These are phyloP conservation scores for Isotomurus palustris DNA, from an alignment of 2,888 invertebrate species.

Conservation along the genomic window DNA sequence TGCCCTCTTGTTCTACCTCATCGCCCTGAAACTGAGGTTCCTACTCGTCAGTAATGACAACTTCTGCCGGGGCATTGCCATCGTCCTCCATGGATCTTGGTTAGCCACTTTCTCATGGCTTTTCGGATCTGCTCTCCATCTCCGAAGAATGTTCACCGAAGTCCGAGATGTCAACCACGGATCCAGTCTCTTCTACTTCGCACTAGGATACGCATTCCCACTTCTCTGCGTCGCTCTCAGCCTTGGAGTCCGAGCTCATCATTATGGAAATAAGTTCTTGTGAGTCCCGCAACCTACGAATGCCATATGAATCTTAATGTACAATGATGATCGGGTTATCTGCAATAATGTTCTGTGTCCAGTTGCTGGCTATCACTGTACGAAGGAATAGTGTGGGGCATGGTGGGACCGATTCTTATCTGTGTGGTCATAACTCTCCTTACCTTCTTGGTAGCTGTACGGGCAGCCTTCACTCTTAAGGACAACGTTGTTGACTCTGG, in stretches of 20 bases:
- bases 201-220: conserved; percentile 86
- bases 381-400: conserved; percentile 91
- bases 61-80: conserved; percentile 47
- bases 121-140: conserved; percentile 84
- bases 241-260: conserved; percentile 86
- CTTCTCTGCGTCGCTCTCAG: conserved; percentile 86
- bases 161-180: conserved; percentile 95
- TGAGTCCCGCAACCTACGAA: too few species aligned
- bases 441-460: conserved; percentile 76
- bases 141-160: conserved; percentile 90
- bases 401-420: conserved; percentile 74
- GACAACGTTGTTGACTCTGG: conserved; percentile 85
- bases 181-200: conserved; percentile 84
- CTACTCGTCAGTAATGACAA: conserved; percentile 79
- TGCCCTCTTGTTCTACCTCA: conserved; percentile 76
- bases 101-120: conserved; percentile 85
- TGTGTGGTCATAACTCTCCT: conserved; percentile 72
- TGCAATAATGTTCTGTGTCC: too few species aligned
- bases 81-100: conserved; percentile 84
- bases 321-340: too few species aligned
- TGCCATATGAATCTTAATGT: too few species aligned
- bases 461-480: conserved; percentile 84
- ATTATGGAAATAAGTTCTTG: conserved; percentile 92
- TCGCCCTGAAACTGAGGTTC: conserved; percentile 77
- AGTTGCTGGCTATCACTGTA: conserved; percentile 95